Evolutionary conservation across 2,888 invertebrate species (phyloP), one percentile per base, ranked within the genome.

Genomic region (Apamea epomidion): DNA sequence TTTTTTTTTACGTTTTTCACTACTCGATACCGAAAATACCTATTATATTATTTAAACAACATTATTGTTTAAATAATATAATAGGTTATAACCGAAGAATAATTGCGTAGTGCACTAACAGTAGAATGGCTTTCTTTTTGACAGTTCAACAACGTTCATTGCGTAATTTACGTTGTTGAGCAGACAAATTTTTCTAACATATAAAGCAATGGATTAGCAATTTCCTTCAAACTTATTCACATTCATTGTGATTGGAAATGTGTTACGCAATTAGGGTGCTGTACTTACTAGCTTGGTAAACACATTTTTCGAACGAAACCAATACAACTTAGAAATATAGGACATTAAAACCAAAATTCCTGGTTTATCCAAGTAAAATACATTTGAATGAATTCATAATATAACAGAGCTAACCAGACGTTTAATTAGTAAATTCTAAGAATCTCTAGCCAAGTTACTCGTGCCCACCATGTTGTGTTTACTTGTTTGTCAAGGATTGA

Each of bases 381-480:
- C 1, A 62, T 42, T 45, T 45, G 45, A 45, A 45, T 45, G 45
- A 45, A 45, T 64, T 64, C 18, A 8, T 64, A 18, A 32, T 8
- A 45, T 12, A 14, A 25, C 8, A 29, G 6, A 29, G 3, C 7
- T 48, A n/a, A 70, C 8, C 1, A 67, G 18, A 71, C 32, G 14
- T 58, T 48, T 51, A 74, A 71, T 76, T 74, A 67, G 29, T 70
- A 29, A 70, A 60, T 76, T 70, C 76, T 54, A 10, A 37, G 77
- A 85, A 81, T 2, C 0, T 69, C n/a, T 85, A 54, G 25, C 0
- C 10, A 75, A 73, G 74, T 65, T 75, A 85, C 84, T 75, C 78
- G 85, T 82, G 85, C 72, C 18, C 8, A 21, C 25, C 8, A 25
- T 2, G 16, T 32, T 21, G 3, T 65, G 37, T 78, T 78, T 75